These are phyloP conservation scores for Mustela nigripes DNA, from an alignment of 2,113 vertebrate species.

Conservation along the genomic window DNA sequence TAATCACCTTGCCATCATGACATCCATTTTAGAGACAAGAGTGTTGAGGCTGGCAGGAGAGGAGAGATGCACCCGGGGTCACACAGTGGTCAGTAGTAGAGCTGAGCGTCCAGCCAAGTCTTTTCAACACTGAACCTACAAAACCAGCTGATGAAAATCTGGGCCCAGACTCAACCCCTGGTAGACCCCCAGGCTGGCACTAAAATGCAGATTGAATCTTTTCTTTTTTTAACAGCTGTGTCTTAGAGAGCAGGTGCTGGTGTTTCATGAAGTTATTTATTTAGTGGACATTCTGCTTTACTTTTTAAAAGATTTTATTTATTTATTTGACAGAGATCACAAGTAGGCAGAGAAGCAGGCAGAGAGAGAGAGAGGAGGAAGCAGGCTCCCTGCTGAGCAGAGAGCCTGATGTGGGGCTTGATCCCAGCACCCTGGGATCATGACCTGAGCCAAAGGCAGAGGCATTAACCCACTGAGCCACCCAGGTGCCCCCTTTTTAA, in stretches of 20 bases:
- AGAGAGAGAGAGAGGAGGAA: too few species aligned
- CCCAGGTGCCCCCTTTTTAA: too few species aligned
- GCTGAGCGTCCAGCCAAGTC: neutral
- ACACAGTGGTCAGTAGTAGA: accelerated
- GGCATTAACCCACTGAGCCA: too few species aligned
- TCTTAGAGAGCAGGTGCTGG: neutral
- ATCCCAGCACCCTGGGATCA: too few species aligned
- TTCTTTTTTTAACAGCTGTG: neutral
- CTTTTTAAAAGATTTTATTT: too few species aligned
- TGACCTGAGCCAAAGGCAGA: too few species aligned
- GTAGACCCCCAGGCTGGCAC: neutral
- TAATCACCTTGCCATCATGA: too few species aligned
- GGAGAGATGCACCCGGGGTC: neutral
- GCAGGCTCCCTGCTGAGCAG: too few species aligned
- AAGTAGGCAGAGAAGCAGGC: too few species aligned
- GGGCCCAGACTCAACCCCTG: neutral
- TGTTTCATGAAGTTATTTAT: neutral
- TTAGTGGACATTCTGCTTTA: too few species aligned
- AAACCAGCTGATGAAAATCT: neutral
- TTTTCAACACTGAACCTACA: neutral
- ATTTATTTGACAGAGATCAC: too few species aligned
- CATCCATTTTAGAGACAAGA: neutral
- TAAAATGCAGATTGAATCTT: neutral
- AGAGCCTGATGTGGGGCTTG: too few species aligned
- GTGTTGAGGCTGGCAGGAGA: neutral